These are phyloP conservation scores for Antigone vipio DNA, from an alignment of 2,113 vertebrate genomes.

Conservation along the genomic window DNA sequence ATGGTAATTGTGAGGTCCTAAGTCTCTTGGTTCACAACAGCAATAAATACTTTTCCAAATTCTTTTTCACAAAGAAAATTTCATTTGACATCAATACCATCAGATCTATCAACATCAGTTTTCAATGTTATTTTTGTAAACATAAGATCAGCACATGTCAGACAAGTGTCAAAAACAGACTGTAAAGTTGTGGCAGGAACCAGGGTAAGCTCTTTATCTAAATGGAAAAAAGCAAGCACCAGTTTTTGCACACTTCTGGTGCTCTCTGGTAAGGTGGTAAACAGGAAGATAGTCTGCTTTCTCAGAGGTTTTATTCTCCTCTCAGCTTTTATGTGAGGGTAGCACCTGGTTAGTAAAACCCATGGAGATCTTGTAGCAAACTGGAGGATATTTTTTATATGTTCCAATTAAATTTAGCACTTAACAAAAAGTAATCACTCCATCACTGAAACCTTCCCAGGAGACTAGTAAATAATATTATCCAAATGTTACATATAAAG, in stretches of 20 bases:
- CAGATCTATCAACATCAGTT: not conserved
- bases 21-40: not conserved
- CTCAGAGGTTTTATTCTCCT: not conserved
- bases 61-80: not conserved
- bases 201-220: not conserved
- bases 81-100: not conserved
- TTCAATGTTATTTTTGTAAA: not conserved
- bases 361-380: not conserved
- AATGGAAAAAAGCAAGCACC: not conserved
- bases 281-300: conserved; percentile 1
- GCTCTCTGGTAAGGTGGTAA: not conserved
- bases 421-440: not conserved
- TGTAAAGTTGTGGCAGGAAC: not conserved
- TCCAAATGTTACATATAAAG: not conserved
- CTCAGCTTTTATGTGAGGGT: not conserved
- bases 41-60: not conserved
- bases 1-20: not conserved
- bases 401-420: not conserved
- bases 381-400: not conserved
- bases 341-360: not conserved
- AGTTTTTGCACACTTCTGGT: not conserved
- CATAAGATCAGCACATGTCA: not conserved
- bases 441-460: not conserved
- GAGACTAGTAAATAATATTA: not conserved
- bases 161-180: not conserved